Evolutionary conservation across 2,113 vertebrate species (phyloP), one percentile per base, ranked within the genome.

Genomic region (Gymnogyps californianus): DNA sequence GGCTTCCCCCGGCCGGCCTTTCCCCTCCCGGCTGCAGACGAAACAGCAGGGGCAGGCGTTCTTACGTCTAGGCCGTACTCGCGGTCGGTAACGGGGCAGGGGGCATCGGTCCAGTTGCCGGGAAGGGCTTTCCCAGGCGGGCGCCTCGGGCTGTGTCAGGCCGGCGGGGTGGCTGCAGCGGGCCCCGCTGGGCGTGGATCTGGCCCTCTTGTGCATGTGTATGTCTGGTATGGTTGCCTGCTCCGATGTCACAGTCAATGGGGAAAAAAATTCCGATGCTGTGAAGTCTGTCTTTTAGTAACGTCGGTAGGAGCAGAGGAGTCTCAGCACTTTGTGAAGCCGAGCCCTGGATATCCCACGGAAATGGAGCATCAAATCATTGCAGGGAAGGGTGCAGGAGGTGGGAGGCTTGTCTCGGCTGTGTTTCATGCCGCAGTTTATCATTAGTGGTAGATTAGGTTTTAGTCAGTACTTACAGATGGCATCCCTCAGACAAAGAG

Each of bases 241-340:
- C 76, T 67, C 22, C 5, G 6, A 4, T 54, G 10, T 57, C 49
- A 29, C 29, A 20, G 46, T 74, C 74, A 49, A 28, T 2, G 16
- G 44, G 59, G 42, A 18, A 13, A n/a, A 38, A 31, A 38, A 16
- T 14, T 2, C 3, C 2, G 4, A 0, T 38, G 9, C 10, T 16
- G 25, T 64, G 52, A 80, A n/a, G 2, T 3, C 7, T 65, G 22
- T 19, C 38, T 28, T 87, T 42, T 19, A 40, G 40, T 24, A 29
- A 36, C 3, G 2, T 58, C 1, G 1, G 12, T 52, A 52, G 44
- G 36, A 76, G 58, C 40, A 36, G 79, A 80, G 75, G 28, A 32
- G 31, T 31, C 40, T 89, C 36, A 4, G n/a, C 5, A 3, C 36
- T 69, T 25, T 57, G 36, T 54, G 76, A 85, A 67, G n/a, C 31